Conservation (phyloP, 2,113 vertebrate species). For the Acinonyx jubatus region DNA sequence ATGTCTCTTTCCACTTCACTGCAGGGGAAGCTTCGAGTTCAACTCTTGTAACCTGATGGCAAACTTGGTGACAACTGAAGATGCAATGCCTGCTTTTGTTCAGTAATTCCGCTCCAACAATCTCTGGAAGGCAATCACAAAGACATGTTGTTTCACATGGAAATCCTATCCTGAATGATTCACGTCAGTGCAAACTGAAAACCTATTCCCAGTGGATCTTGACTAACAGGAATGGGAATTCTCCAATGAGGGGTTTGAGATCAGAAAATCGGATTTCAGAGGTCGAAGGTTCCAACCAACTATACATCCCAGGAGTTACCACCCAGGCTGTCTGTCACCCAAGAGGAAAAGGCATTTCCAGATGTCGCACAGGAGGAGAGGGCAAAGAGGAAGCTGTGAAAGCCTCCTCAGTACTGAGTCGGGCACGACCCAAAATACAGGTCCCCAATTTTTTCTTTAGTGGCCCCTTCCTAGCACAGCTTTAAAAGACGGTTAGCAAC, state of each 20-base stretch:
- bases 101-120: conserved; percentile 1
- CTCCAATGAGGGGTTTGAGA: background rate
- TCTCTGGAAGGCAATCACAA: conserved; percentile 62
- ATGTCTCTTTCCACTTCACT: background rate
- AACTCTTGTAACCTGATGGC: background rate
- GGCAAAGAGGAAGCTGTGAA: background rate
- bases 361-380: background rate
- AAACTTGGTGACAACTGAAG: conserved; percentile 35
- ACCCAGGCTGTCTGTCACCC: background rate
- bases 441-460: background rate
- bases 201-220: background rate
- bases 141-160: conserved; percentile 44
- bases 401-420: background rate
- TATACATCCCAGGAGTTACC: background rate
- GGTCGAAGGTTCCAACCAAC: background rate
- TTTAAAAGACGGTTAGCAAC: background rate
- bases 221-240: background rate
- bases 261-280: background rate
- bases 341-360: background rate
- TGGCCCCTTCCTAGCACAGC: background rate
- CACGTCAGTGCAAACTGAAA: background rate
- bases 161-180: background rate
- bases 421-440: background rate
- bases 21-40: conserved; percentile 5
- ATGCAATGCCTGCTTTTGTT: background rate